These are phyloP conservation scores for Poecile montanus DNA, from an alignment of 2,797 vertebrate species.

Conservation along the genomic window DNA sequence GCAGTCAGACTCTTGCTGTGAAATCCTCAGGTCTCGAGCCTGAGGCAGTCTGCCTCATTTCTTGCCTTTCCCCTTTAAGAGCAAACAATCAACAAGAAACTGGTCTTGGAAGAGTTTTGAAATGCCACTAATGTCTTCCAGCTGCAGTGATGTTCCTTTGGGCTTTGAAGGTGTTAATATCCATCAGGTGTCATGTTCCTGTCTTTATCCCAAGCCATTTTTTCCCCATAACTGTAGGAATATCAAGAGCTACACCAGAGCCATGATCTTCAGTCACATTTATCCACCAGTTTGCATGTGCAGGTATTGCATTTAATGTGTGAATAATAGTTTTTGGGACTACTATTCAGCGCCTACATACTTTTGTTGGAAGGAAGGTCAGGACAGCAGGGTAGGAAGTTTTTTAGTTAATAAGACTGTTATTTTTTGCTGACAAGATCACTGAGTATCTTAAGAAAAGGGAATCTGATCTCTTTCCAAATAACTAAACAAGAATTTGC, in stretches of 20 bases:
- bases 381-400: neutral
- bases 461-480: constrained; percentile 36
- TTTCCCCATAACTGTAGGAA: neutral
- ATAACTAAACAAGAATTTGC: constrained; percentile 11
- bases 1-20: neutral
- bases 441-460: neutral
- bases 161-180: neutral
- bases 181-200: neutral
- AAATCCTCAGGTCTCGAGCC: neutral
- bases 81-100: neutral
- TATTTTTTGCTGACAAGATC: constrained; percentile 31
- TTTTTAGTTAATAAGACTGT: neutral
- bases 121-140: neutral
- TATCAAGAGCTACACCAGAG: neutral
- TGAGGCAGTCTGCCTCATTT: neutral
- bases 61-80: neutral
- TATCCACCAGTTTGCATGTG: neutral
- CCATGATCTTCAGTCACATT: neutral
- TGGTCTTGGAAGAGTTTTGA: neutral
- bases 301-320: neutral
- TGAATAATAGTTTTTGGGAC: neutral
- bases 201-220: neutral
- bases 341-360: neutral
- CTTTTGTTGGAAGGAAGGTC: neutral
- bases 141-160: neutral